Evolutionary conservation across 2,113 vertebrate genomes (phyloP), one percentile per base, ranked within the genome.

Genomic region (Gila orcuttii): DNA sequence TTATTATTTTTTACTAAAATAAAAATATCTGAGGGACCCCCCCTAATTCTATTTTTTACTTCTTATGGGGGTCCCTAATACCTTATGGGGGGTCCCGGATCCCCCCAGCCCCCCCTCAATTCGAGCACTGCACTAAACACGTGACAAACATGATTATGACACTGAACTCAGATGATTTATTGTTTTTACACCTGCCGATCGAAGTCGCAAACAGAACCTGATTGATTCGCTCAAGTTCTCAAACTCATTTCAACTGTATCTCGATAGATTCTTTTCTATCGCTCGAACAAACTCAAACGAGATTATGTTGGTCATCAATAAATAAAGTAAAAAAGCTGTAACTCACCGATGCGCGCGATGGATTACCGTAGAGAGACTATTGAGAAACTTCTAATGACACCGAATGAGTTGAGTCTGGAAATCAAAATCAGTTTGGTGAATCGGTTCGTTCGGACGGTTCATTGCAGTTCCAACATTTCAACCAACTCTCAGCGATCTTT

Each of bases 161-260:
- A 2, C 12, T 8, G 2, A 47, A 17, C 23, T 15, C 36, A 6
- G 68, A 11, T 23, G 17, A 23, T 11, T 21, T 28, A 4, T 31
- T 21, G 47, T 77, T 21, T 55, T 21, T 52, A 77, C 75, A 77
- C 75, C 75, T 77, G 75, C 28, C 75, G 42, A 42, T 42, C 42
- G 45, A 55, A 77, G 25, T 69, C 2, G 21, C 33, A 39, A 2
- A 9, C 31, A 7, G 13, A 66, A 3, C 2, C 17, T 19, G 64
- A 8, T 33, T 9, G 73, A 50, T 1, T 42, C 55, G 36, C 52
- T 23, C 15, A 25, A 6, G 4, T 4, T n/a, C 77, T 36, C 11
- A 10, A 0, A 79, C 33, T 10, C 33, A 42, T 42, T 10, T 19
- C 0, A 39, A n/a, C 52, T 23, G 39, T 12, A 5, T 13, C 50